Base-by-base conservation (phyloP, 2,888 invertebrate genomes). In the Tethea ocularis region DNA sequence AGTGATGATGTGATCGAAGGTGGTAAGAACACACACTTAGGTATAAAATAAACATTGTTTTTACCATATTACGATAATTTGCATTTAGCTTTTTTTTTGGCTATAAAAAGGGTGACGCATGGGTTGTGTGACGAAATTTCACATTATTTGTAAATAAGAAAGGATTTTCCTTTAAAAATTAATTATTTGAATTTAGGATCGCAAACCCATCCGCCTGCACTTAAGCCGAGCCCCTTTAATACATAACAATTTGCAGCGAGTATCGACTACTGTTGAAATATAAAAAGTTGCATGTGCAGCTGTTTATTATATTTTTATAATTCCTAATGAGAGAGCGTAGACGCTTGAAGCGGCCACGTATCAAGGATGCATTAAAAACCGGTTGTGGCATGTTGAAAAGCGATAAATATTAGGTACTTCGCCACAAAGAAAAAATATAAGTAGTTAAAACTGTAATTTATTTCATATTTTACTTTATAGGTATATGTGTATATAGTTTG, bases 291-390 rank as follows among this genome's bases (percentile, higher is more conserved):
- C 57, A 72, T 64, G 61, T 60, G 60, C 65, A 69, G 67, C 72
- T 74, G 72, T 80, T 78, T 85, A 84, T 86, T 83, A 85, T 87
- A 87, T 87, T 86, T 84, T 87, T 87, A 86, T 87, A 87, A 87
- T 87, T 84, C 86, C 75, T 87, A 88, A 89, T 88, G 80, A 87
- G 70, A 65, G 84, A 82, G 78, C 74, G 54, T 59, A 69, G 64
- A 64, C 61, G 74, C 81, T 75, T 57, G 61, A 59, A 71, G 72
- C 71, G 74, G 72, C 71, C 70, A 73, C 69, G 72, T 71, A 66
- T 62, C 63, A 54, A 56, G 62, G 61, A 67, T 66, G 61, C 33
- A 33, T 54, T 22, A 20, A 33, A 33, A 33, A 66, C 59, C 53
- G 59, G 55, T 56, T 55, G 59, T 7, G 20, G 20, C 46, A n/a